Percentiles rank a stretch among this genome's conserved stretches.
Evolutionary conservation across 2,888 invertebrate genomes (phyloP).

Genomic region (Chalcosyrphus nemorum): DNA sequence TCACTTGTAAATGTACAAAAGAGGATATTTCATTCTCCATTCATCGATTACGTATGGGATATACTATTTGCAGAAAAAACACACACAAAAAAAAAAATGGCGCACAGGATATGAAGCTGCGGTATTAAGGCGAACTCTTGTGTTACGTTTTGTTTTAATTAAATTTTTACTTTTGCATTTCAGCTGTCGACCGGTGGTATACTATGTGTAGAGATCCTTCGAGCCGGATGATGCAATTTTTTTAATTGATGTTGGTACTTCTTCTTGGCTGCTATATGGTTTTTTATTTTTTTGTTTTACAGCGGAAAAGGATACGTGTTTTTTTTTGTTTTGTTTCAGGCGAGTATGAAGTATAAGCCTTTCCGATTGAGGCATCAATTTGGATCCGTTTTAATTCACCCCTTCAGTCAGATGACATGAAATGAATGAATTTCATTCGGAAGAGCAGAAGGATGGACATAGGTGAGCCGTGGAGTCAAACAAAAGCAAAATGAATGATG

Average conservation of each 20-base stretch:
- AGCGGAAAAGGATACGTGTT: not conserved
- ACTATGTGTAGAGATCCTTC: slow-evolving; percentile 43
- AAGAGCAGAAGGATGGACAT: not conserved
- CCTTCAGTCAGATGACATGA: not conserved
- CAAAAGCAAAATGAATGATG: too few relatives aligned
- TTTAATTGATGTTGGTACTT: slow-evolving; percentile 52
- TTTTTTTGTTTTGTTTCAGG: not conserved
- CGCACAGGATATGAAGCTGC: slow-evolving; percentile 64
- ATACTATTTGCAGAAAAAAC: slow-evolving; percentile 44
- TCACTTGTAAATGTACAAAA: slow-evolving; percentile 73
- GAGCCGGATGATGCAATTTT: slow-evolving; percentile 48
- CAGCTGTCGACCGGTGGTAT: not conserved
- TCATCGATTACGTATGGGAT: slow-evolving; percentile 62
- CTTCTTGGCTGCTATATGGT: too few relatives aligned
- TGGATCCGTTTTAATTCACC: not conserved
- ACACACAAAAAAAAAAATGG: too few relatives aligned
- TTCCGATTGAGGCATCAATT: slow-evolving; percentile 39
- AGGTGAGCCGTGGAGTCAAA: too few relatives aligned
- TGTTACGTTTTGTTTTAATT: slow-evolving; percentile 59
- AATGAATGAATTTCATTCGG: not conserved
- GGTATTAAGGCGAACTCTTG: slow-evolving; percentile 50
- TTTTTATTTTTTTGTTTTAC: too few relatives aligned
- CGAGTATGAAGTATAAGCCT: not conserved
- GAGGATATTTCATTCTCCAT: slow-evolving; percentile 56
- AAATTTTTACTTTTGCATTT: slow-evolving; percentile 65